Base-by-base conservation (phyloP, 2,888 invertebrate species). In the Drosophila rubida region DNA sequence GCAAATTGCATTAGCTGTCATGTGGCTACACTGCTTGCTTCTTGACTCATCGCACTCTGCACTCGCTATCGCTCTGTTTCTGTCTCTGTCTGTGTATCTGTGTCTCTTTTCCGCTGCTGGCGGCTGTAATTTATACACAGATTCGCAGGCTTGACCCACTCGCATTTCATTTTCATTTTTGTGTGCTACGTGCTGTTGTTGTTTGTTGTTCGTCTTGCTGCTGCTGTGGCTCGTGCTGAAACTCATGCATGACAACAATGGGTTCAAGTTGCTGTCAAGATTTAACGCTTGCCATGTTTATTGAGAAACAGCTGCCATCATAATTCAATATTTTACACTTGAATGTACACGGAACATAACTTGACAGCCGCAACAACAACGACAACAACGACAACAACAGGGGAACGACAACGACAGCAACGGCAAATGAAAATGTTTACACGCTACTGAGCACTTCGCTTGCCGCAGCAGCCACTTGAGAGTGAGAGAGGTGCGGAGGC, bases 271-370 rank as follows among this genome's bases (percentile, higher is more conserved):
- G 74, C 82, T 84, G 82, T 81, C 82, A 76, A 58, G 81, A 84
- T 74, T 87, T 81, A 85, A 84, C 76, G 78, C 85, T 71, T 71
- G 67, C 71, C 69, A 71, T 73, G 79, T 74, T 81, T 80, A 88
- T 83, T 82, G 88, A 82, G 83, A 78, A 84, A 71, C 88, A 84
- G 86, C 84, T 86, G 84, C 86, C 84, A 83, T 84, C 84, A 84
- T 84, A 84, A 84, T 88, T 84, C 88, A 84, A 84, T 84, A 88
- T 86, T 87, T 84, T 78, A 80, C 88, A 82, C 88, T 88, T 70
- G 83, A 84, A 68, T 80, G 80, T 86, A 69, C 88, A 86, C 68
- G 59, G 68, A 88, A 86, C 80, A 76, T 50, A 82, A 75, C 86
- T 83, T 86, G 88, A 87, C 80, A 80, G 65, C 19, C 49, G 23